Base-by-base conservation (phyloP, 2,113 vertebrate species). In the Eulemur rufifrons region DNA sequence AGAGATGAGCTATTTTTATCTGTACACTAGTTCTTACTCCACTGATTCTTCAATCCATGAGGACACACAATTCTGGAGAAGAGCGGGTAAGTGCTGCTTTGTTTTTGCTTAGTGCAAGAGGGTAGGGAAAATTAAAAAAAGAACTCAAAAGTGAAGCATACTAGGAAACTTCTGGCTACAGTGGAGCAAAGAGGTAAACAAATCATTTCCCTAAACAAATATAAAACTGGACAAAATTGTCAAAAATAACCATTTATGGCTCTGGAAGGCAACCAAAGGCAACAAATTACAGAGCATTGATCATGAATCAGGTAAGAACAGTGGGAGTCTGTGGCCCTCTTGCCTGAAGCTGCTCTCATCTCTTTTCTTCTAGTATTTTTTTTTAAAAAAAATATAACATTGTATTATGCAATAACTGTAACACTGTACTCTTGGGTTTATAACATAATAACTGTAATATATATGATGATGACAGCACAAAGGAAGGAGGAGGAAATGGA, bases 1-100 rank as follows among this genome's bases (percentile, higher is more conserved):
- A 95, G 84, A 66, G 39, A 73, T 47, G 59, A 77, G 85, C 50
- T 86, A 81, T 92, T 92, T 94, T 91, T 83, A 78, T 91, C 66
- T 92, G 77, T 45, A 81, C 59, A 45, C 25, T 54, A 42, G 37
- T 78, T 83, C 50, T 94, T 68, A 91, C 54, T 91, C n/a, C 54
- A 84, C 39, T n/a, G 77, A 91, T 52, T 89, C 66, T 77, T 95
- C 68, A 90, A 61, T 61, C 12, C 47, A 61, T 10, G 4, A n/a
- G 59, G 39, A 82, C 42, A 89, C 5, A 59, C 32, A 42, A 59
- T 39, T 81, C 56, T 84, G 27, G 63, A 89, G 84, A 71, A 68
- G 34, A 37, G 91, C 27, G 52, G 20, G 18, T 81, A 86, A 90
- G 23, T 77, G 34, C 14, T 47, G 29, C 47, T 86, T 66, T 89